phyloP scores from a whole-genome alignment of 2,113 vertebrate species.

The Phocoena phocoena region DNA sequence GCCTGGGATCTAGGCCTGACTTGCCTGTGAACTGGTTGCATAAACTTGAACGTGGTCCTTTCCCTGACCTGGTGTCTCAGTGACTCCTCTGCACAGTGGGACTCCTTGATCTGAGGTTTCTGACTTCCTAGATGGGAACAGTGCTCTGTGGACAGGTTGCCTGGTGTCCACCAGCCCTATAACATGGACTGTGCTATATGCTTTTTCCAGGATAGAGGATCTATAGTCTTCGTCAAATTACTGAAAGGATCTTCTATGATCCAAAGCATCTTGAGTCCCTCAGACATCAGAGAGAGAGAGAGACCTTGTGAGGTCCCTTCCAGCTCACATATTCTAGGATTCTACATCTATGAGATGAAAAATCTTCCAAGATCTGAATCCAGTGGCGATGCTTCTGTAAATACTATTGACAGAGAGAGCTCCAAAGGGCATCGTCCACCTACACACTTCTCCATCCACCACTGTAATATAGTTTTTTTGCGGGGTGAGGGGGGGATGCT shows the following conservation, averaged over 20 bases:
- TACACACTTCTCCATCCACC: accelerated
- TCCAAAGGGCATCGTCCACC: accelerated
- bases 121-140: not conserved
- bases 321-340: too few species aligned
- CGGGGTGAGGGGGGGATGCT: too few species aligned
- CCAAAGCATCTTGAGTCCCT: not conserved
- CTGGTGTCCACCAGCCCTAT: accelerated
- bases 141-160: not conserved
- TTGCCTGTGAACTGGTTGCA: not conserved
- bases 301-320: not conserved
- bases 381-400: not conserved
- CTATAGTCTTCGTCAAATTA: not conserved
- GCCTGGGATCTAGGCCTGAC: too few species aligned
- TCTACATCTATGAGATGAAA: accelerated
- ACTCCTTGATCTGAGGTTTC: not conserved
- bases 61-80: not conserved
- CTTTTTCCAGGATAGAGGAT: not conserved
- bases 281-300: not conserved
- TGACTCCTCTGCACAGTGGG: not conserved
- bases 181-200: accelerated
- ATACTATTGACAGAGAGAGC: not conserved
- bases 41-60: not conserved
- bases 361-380: not conserved
- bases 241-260: not conserved
- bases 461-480: accelerated